Evolutionary conservation across 2,797 vertebrate species (phyloP), one percentile per base, ranked within the genome.

Genomic region (Gymnothorax reevesii): DNA sequence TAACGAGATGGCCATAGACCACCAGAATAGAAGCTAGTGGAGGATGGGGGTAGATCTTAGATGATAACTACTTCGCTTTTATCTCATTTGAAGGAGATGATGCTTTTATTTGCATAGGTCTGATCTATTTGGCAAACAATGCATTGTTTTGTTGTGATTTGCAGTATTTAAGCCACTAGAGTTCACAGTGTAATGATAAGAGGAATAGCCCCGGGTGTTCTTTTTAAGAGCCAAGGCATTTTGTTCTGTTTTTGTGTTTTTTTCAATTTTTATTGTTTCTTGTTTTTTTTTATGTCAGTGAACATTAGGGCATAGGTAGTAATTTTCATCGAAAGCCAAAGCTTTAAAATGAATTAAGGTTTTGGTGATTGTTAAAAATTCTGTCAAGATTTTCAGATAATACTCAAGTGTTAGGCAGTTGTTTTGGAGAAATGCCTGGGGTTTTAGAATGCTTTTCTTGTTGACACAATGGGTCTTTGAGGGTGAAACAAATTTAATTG

Each of bases 1-100:
- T 13, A 10, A 10, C 20, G 25, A 55, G 20, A 25, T 49, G 27
- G 12, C 69, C 27, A 83, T 33, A 22, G 22, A 55, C 60, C 57
- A 62, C 57, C n/a, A 20, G 71, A 71, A 69, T 52, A 80, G 22
- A 3, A 83, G 59, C 60, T 22, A 85, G 12, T 57, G 17, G 54
- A 10, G 17, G 82, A 27, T 57, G 54, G 60, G 42, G 33, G 62
- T 42, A 4, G 42, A 59, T 33, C 33, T 12, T 17, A 49, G 55
- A 64, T 64, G 17, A 64, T 20, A 64, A 5, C 83, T 84, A 42
- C 52, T 22, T 55, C 9, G 83, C 87, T 82, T 88, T 83, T 59
- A 59, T 83, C 87, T 88, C 88, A 91, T 89, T 88, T 91, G 89
- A 88, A 88, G 80, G 64, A 71, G 87, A 88, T 87, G 87, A 84